Percentiles rank a stretch among this genome's conserved stretches.
Conservation (phyloP, 1,140 invertebrate genomes). For the Drosophila elegans region DNA sequence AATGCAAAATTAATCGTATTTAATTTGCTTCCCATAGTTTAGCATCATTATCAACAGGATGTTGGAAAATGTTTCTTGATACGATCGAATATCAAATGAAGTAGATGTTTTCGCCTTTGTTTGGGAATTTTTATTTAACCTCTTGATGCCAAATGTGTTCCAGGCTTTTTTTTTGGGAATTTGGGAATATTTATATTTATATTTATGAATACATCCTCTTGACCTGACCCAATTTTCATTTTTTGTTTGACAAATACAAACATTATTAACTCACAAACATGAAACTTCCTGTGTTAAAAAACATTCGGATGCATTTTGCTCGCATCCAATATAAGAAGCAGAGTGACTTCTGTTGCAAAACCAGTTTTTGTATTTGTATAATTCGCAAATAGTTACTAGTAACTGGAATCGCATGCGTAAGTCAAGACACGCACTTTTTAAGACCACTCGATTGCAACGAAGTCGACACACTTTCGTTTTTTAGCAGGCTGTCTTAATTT, state of each 20-base stretch:
- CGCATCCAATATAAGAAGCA: slow-evolving; percentile 1
- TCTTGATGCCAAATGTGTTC: too few species aligned
- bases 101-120: not conserved
- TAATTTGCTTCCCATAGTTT: slow-evolving; percentile 10
- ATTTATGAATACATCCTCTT: too few species aligned
- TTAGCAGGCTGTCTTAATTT: slow-evolving; percentile 27
- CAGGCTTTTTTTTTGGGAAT: too few species aligned
- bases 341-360: slow-evolving; percentile 13
- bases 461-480: slow-evolving; percentile 49
- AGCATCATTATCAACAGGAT: slow-evolving; percentile 1
- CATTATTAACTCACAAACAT: slow-evolving; percentile 1
- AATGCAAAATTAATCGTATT: not conserved
- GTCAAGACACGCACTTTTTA: slow-evolving; percentile 37
- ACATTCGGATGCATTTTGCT: not conserved
- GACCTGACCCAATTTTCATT: too few species aligned
- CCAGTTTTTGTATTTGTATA: slow-evolving; percentile 18
- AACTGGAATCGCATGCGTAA: slow-evolving; percentile 26
- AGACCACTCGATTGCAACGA: slow-evolving; percentile 25
- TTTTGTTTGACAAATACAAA: too few species aligned
- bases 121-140: too few species aligned
- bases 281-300: slow-evolving; percentile 3
- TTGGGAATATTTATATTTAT: too few species aligned
- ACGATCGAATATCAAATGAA: too few species aligned
- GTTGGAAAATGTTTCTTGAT: too few species aligned
- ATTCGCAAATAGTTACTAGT: not conserved